Base-by-base conservation (phyloP, 1,140 invertebrate genomes). In the Maconellicoccus hirsutus region DNA sequence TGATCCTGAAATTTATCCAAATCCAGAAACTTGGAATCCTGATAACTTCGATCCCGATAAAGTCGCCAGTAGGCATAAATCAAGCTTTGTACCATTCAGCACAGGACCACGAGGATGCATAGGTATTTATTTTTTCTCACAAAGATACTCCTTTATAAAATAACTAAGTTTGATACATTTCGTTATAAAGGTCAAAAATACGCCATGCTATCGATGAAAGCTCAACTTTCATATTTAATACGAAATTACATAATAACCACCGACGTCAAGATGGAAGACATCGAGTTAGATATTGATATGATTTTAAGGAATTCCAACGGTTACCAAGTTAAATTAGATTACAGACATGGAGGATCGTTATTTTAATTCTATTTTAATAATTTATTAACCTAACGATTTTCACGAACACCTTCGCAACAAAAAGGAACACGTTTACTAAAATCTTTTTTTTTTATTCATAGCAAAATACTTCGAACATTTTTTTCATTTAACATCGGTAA, bases 21-120 rank as follows among this genome's bases (percentile, higher is more conserved):
- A 86, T 71, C 84, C 85, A 6, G 79, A 84, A 23, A 74, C 70
- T 1, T 86, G 83, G 73, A 78, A 85, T 76, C 84, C 84, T 0
- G 82, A 84, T 12, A 76, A 84, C 71, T 86, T 86, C 74, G 71
- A 80, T 16, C 78, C 79, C 0, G 83, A 85, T 73, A 80, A 81
- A 33, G 73, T 76, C 16, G 70, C 72, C 7, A 73, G 78, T 63
- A 74, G 78, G 71, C 72, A 73, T 70, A 77, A 63, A 21, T 77
- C 71, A 26, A 70, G 77, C 12, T 83, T 78, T 72, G 74, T 84
- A 25, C 82, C 83, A 8, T 84, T 84, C 74, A 80, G 80, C n/a
- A 81, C 79, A 22, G 82, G 82, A 10, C 75, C 77, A 0, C 75
- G 81, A 66, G 81, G 80, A 74, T 82, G 81, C 77, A 86, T 83